phyloP scores from a whole-genome alignment of 92 coral and sea anemone genomes.

The Phenganax subtilis region DNA sequence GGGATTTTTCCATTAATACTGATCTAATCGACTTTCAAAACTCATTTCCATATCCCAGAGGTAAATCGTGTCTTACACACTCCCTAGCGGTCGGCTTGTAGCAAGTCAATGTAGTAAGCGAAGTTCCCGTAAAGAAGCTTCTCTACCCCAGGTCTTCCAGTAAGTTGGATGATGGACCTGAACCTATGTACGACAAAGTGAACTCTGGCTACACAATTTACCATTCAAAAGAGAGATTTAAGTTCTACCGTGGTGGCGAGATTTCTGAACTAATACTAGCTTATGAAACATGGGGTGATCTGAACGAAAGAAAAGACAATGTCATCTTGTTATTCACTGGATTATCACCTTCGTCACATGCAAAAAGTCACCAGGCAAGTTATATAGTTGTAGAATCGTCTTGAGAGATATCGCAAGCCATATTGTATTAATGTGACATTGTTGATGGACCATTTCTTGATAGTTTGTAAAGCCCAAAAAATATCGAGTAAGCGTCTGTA shows the following conservation, averaged over 20 bases:
- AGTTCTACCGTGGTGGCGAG: conserved; percentile 76
- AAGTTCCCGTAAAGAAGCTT: neutral
- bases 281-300: conserved; percentile 92
- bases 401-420: no score
- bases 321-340: conserved; percentile 82
- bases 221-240: conserved; percentile 57
- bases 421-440: no score
- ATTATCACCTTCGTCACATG: conserved; percentile 89
- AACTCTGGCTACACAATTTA: conserved; percentile 80
- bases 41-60: no score
- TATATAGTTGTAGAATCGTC: no score
- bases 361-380: conserved; percentile 72
- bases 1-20: no score
- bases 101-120: no score
- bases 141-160: neutral
- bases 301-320: conserved; percentile 71
- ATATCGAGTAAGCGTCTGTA: no score
- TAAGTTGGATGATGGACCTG: conserved; percentile 53
- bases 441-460: no score
- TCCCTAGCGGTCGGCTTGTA: no score
- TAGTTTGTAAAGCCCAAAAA: no score
- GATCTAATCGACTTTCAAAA: no score
- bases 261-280: conserved; percentile 73
- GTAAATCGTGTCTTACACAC: no score
- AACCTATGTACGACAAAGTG: conserved; percentile 81